Evolutionary conservation across 2,113 vertebrate genomes (phyloP), one percentile per base, ranked within the genome.

Genomic region (Epinephelus lanceolatus): DNA sequence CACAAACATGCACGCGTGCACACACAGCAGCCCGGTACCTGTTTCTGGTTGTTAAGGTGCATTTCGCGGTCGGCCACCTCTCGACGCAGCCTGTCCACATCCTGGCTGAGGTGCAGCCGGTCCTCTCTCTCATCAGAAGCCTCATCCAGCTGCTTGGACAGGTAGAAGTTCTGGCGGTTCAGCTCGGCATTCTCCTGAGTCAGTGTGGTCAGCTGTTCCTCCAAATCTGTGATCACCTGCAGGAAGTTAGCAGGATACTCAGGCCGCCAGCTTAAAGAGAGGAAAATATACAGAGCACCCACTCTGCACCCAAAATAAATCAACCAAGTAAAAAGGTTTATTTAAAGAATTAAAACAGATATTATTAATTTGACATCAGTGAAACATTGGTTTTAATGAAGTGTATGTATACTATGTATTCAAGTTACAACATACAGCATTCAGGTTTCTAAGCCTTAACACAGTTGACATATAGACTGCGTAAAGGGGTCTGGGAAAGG

Each of bases 1-100:
- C 13, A 19, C 2, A 55, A 4, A 17, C 6, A 19, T 23, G 53
- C 11, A 30, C 2, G 10, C 33, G 53, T 6, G n/a, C 17, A 10
- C 9, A 61, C 6, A 9, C 6, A 13, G 25, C 45, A 49, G 59
- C 49, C 17, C 14, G 1, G 10, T 67, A 95, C 98, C 91, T 98
- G 98, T 91, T 99, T 99, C 94, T 99, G 98, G 94, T 99, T 99
- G 94, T 98, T 99, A 3, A 99, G 97, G 91, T 99, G 98, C 97
- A 99, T 99, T 93, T 99, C 98, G 2, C 98, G 89, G 93, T 99
- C 98, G 0, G 98, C 97, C 91, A 99, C 98, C 94, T 99, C 98
- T 0, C 97, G 95, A 47, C 98, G 96, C 79, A 99, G 95, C 18
- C 97, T 95, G 85, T 98, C 97, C 65, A 99, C 97, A 19, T 99